These are phyloP conservation scores for Ferrisia virgata DNA, from an alignment of 2,888 invertebrate species.

Conservation along the genomic window DNA sequence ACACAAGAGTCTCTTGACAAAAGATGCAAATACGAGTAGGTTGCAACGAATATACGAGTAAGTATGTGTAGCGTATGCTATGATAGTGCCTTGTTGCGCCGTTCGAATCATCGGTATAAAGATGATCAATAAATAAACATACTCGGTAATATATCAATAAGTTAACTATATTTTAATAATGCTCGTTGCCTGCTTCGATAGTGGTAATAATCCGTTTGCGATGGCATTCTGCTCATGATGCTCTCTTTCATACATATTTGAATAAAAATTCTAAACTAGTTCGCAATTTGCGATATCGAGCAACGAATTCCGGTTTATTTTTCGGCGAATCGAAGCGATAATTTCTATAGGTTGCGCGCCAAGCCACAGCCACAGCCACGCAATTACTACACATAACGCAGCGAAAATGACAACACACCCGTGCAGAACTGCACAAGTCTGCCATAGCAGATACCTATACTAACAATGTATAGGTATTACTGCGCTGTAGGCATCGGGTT, in stretches of 20 bases:
- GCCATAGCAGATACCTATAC: too few relatives aligned
- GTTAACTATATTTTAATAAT: conserved; percentile 44
- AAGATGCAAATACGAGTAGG: conserved; percentile 46
- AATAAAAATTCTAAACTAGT: conserved; percentile 40
- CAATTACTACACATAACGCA: neutral
- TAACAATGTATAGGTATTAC: neutral
- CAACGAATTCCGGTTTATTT: neutral
- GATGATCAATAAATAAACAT: conserved; percentile 33
- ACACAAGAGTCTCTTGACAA: conserved; percentile 39
- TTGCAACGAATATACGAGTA: neutral
- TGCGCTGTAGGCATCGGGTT: neutral
- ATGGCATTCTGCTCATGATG: neutral
- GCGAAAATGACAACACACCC: neutral
- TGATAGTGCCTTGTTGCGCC: neutral
- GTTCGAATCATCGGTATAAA: conserved; percentile 29
- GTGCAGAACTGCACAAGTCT: neutral
- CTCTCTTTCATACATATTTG: conserved; percentile 38
- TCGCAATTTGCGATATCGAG: conserved; percentile 36
- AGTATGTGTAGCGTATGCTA: too few relatives aligned
- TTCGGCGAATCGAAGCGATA: conserved; percentile 4
- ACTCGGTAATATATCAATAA: conserved; percentile 43
- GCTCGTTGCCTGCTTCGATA: conserved; percentile 26
- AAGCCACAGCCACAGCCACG: neutral
- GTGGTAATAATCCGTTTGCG: conserved; percentile 19
- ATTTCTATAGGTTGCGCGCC: neutral